Conservation (phyloP, 2,888 invertebrate genomes). For the Physocephala rufipes region DNA sequence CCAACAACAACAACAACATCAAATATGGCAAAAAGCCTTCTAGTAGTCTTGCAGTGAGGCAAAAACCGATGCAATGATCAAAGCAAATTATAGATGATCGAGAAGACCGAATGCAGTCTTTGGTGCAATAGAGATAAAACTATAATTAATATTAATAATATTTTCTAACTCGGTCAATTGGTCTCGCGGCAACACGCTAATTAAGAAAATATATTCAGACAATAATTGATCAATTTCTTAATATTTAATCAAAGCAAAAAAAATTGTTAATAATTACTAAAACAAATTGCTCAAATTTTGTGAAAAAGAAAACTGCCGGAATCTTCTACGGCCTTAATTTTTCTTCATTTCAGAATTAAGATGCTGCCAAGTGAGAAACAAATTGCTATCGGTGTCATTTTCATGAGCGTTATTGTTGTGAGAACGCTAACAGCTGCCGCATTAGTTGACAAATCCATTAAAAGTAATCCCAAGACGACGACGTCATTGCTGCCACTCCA, state of each 20-base stretch:
- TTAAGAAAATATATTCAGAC: background rate
- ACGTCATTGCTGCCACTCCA: slow-evolving; percentile 52
- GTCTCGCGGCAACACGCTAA: background rate
- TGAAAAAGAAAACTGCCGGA: too few relatives aligned
- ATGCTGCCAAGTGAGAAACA: slow-evolving; percentile 57
- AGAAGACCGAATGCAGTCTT: background rate
- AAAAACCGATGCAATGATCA: background rate
- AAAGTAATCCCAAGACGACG: slow-evolving; percentile 39
- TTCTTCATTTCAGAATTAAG: slow-evolving; percentile 46
- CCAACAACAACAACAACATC: background rate
- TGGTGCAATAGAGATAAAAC: background rate
- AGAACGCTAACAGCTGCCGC: slow-evolving; percentile 28
- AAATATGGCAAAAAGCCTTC: slow-evolving; percentile 8
- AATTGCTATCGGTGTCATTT: slow-evolving; percentile 55
- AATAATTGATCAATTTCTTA: background rate
- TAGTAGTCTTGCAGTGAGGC: background rate
- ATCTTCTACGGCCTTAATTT: too few relatives aligned
- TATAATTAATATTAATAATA: background rate
- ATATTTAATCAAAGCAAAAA: too few relatives aligned
- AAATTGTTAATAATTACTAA: too few relatives aligned
- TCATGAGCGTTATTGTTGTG: slow-evolving; percentile 48
- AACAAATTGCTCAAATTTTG: too few relatives aligned
- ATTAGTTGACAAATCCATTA: slow-evolving; percentile 36
- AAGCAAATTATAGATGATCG: background rate
- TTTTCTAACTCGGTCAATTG: slow-evolving; percentile 8